Evolutionary conservation across 1,140 invertebrate genomes (phyloP), one percentile per base, ranked within the genome.

Genomic region (Drosophila nasuta): DNA sequence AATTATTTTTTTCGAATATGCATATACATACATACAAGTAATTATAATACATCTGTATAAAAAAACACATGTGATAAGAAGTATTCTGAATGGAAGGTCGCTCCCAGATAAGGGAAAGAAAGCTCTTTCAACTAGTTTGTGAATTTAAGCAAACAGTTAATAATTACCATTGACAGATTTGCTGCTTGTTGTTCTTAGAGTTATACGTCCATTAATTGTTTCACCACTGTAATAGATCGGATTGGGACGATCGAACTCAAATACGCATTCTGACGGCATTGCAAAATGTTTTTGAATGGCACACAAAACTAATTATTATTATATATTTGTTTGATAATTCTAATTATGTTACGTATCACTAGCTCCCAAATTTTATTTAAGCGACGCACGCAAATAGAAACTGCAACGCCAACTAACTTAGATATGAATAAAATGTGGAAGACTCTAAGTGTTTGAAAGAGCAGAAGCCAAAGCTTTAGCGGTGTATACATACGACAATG

Each of bases 161-260:
- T 25, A 11, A 52, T 86, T 67, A 90, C 87, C 81, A 58, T 81
- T 82, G 3, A 90, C 82, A 3, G 72, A 72, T 57, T 91, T 87
- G 33, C 66, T 75, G 56, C 68, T 74, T 7, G 64, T 72, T 38
- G 87, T 91, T 1, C 41, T 76, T 5, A 91, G 54, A 30, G 51
- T 5, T 30, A 85, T 62, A 1, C 80, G 75, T 30, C 87, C 87
- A 75, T 87, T 91, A 46, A 91, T 77, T 30, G 77, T 77, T 49
- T 91, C 87, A 1, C 87, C 87, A 17, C 87, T 91, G 3, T 91
- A 91, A 43, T 91, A 91, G 54, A 91, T 70, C 10, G 82, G 74
- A 20, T 83, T 59, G 5, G 57, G 75, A 0, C 82, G 80, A 83
- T 91, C 87, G 7, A 91, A 66, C 35, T 87, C 80, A 45, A 91